Conservation (phyloP, 2,113 vertebrate genomes). For the Pseudopodoces humilis region DNA sequence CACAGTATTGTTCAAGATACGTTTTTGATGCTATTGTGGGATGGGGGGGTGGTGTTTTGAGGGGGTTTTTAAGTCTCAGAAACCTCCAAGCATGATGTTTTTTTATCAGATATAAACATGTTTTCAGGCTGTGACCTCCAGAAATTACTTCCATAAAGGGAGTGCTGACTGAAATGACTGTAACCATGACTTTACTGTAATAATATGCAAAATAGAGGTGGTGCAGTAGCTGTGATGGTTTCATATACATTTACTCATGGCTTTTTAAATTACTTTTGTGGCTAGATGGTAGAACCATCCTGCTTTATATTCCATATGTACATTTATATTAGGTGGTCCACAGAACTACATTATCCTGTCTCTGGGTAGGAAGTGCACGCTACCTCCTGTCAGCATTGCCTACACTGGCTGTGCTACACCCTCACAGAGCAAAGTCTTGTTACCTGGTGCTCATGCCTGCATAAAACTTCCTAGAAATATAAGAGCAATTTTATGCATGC, state of each 20-base stretch:
- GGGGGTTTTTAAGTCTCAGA: not conserved
- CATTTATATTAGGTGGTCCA: not conserved
- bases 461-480: not conserved
- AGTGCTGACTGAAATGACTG: not conserved
- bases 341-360: not conserved
- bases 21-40: not conserved
- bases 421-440: not conserved
- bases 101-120: not conserved
- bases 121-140: not conserved
- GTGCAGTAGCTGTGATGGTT: not conserved
- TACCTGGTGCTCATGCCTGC: not conserved
- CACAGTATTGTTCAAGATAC: not conserved
- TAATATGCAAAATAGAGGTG: not conserved
- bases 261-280: constrained; percentile 28
- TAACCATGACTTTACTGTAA: constrained; percentile 6
- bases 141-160: not conserved
- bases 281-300: not conserved
- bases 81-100: not conserved
- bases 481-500: not conserved
- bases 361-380: not conserved
- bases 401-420: not conserved
- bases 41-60: not conserved
- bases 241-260: not conserved
- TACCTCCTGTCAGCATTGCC: not conserved
- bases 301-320: not conserved